Percentiles rank a stretch among this genome's conserved stretches.
These are phyloP conservation scores for Ardeotis arabs DNA, from an alignment of 2,113 vertebrate species.

Conservation along the genomic window DNA sequence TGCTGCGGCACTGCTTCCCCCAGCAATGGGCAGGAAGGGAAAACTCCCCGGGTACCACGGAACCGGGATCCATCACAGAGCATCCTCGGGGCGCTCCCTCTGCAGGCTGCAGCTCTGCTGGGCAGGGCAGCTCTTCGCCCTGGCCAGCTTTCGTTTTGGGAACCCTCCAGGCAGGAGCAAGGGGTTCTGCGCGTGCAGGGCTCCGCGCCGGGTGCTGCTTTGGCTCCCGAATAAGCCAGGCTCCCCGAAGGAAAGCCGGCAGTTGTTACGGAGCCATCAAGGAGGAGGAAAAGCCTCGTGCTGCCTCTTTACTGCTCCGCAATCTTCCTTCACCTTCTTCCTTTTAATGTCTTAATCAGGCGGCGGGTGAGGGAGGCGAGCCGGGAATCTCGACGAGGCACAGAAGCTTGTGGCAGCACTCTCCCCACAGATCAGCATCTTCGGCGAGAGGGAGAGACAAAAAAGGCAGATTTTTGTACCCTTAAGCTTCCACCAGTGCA, in stretches of 20 bases:
- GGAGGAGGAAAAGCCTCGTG: neutral
- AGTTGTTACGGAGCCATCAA: neutral
- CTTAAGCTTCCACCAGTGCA: conserved; percentile 77
- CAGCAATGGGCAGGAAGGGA: accelerated
- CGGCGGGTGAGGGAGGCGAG: conserved; percentile 76
- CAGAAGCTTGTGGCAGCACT: conserved; percentile 56
- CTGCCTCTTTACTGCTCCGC: conserved; percentile 32
- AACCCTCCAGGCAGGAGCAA: accelerated
- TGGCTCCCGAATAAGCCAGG: accelerated
- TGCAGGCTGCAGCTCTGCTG: neutral
- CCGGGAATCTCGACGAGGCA: conserved; percentile 65
- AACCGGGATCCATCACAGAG: neutral
- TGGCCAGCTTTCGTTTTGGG: accelerated
- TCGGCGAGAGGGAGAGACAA: conserved; percentile 53
- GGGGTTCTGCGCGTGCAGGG: neutral
- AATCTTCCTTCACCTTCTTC: conserved; percentile 76
- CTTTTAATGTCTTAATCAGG: conserved; percentile 81
- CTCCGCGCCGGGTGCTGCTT: neutral
- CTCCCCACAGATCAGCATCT: conserved; percentile 62
- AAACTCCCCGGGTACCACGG: accelerated
- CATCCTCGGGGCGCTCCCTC: neutral
- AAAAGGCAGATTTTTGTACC: conserved; percentile 78
- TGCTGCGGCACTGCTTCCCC: accelerated
- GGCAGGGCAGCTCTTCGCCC: neutral
- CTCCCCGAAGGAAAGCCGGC: neutral